A percentile compares a stretch with the other conserved stretches of the same genome.
Evolutionary conservation across 2,888 invertebrate species (phyloP).

Genomic region (Branchipolynoe longqiensis): DNA sequence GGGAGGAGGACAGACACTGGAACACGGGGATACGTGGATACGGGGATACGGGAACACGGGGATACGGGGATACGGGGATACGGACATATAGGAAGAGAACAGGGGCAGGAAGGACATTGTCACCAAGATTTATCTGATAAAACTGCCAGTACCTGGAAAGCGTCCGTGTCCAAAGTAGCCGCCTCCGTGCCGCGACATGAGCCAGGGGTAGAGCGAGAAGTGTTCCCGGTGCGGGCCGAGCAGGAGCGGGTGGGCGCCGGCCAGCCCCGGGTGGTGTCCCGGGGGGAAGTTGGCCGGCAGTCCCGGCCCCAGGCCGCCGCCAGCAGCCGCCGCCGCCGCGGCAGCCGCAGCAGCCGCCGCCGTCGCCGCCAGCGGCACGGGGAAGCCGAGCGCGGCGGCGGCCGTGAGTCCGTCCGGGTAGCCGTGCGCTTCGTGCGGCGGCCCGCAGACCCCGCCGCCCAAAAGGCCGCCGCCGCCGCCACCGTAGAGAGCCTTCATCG

Average conservation of each 20-base stretch:
- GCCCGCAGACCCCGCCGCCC: too few species aligned
- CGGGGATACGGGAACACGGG: too few species aligned
- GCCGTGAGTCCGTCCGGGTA: conserved; percentile 57
- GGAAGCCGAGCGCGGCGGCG: conserved; percentile 53
- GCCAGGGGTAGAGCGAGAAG: conserved; percentile 54
- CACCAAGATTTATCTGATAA: background rate
- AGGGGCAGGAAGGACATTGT: too few species aligned
- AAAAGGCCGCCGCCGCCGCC: background rate
- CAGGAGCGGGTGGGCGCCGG: conserved; percentile 20
- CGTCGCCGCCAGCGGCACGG: conserved; percentile 41
- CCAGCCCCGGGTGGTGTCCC: conserved; percentile 16
- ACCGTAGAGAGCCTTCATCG: conserved; percentile 39
- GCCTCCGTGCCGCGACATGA: conserved; percentile 48
- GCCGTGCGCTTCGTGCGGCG: conserved; percentile 1
- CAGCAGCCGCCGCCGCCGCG: background rate
- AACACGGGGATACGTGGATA: too few species aligned
- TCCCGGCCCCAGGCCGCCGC: background rate
- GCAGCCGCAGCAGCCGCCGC: conserved; percentile 1
- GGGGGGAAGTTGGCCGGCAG: conserved; percentile 32
- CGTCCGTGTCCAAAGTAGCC: conserved; percentile 53
- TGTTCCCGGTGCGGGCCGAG: conserved; percentile 44
- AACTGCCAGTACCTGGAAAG: conserved; percentile 37
- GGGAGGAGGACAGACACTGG: too few species aligned
- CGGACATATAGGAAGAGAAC: too few species aligned
- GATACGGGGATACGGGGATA: too few species aligned